Conservation (phyloP, 2,113 vertebrate genomes). For the Lonchura striata region DNA sequence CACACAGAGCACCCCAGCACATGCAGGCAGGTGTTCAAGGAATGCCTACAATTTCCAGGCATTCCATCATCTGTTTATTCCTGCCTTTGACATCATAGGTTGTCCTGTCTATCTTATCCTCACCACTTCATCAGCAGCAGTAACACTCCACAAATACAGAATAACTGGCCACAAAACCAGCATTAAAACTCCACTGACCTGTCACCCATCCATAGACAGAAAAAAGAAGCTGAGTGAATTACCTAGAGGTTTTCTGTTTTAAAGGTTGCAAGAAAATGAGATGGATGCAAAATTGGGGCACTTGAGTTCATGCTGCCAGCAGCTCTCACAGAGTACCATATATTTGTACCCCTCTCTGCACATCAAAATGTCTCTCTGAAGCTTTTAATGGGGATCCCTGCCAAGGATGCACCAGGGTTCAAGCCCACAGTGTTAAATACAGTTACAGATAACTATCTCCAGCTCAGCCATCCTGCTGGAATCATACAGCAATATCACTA, state of each 20-base stretch:
- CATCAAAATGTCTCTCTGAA: background rate
- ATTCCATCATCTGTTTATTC: background rate
- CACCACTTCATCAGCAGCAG: background rate
- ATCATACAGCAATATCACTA: background rate
- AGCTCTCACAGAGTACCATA: background rate
- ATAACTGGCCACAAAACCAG: background rate
- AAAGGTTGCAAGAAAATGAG: background rate
- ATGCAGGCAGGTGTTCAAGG: background rate
- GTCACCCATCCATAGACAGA: background rate
- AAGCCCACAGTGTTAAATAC: background rate
- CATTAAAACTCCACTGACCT: background rate
- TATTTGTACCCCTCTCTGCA: background rate
- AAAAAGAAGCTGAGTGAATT: background rate
- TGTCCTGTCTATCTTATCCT: background rate
- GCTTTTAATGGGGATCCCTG: background rate
- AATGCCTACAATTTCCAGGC: background rate
- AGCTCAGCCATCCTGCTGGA: background rate
- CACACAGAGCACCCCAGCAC: rapidly evolving
- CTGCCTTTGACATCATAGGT: background rate
- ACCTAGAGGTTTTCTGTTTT: background rate
- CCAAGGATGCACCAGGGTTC: background rate
- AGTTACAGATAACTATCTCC: background rate
- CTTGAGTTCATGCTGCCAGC: background rate
- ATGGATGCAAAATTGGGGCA: background rate
- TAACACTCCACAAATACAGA: background rate